Evolutionary conservation across 2,797 vertebrate genomes (phyloP).

Genomic region (Pipistrellus pygmaeus): DNA sequence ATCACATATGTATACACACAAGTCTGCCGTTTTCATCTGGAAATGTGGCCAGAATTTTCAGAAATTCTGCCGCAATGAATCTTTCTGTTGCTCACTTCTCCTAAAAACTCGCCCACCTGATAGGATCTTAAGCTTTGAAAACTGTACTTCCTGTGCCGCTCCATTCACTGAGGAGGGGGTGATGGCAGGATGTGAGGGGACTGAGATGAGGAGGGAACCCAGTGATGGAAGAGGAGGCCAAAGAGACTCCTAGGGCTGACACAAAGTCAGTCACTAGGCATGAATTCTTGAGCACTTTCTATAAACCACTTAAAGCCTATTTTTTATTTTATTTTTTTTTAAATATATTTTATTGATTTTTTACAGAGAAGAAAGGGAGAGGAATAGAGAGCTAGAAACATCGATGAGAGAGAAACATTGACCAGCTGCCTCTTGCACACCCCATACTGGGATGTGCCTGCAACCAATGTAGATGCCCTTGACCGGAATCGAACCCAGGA

Average conservation of each 20-base stretch:
- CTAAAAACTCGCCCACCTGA: not conserved
- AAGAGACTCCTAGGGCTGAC: not conserved
- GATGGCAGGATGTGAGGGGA: not conserved
- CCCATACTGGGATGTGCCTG: too few species aligned
- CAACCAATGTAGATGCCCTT: too few species aligned
- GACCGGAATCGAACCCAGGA: too few species aligned
- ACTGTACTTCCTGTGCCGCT: not conserved
- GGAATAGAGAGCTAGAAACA: too few species aligned
- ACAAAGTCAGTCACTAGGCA: not conserved
- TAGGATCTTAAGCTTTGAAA: not conserved
- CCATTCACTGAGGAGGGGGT: not conserved
- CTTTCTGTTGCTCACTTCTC: constrained; percentile 5
- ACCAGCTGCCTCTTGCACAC: too few species aligned
- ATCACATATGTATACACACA: not conserved
- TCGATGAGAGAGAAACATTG: too few species aligned
- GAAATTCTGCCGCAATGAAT: not conserved
- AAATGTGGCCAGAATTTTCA: constrained; percentile 50
- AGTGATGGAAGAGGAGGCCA: not conserved
- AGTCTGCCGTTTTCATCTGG: constrained; percentile 38
- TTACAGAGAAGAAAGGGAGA: too few species aligned
- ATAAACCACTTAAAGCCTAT: not conserved
- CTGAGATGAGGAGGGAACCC: not conserved
- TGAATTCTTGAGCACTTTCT: not conserved
- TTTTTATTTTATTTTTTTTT: constrained; percentile 14
- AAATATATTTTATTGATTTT: too few species aligned